A percentile compares a stretch with the other conserved stretches of the same genome.
Conservation (phyloP, 2,113 vertebrate species). For the Typhlomys cinereus region DNA sequence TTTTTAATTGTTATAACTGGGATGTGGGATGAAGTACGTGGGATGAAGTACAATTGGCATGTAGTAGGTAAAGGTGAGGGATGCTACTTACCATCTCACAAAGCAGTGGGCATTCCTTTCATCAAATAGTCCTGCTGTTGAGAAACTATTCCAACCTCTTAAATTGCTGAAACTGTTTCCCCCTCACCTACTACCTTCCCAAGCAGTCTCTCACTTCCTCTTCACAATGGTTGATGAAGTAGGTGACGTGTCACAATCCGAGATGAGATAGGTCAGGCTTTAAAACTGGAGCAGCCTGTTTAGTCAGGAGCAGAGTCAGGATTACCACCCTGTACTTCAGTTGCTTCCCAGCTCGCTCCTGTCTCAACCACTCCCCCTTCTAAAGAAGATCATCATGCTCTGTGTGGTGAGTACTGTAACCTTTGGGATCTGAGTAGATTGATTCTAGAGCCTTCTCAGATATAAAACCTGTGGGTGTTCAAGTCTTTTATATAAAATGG, state of each 20-base stretch:
- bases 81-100: background rate
- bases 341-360: background rate
- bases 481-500: background rate
- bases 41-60: background rate
- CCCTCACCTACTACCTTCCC: background rate
- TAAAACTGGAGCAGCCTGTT: slow-evolving; percentile 21
- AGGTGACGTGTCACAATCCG: slow-evolving; percentile 59
- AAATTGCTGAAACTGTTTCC: background rate
- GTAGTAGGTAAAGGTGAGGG: background rate
- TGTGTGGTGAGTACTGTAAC: slow-evolving; percentile 46
- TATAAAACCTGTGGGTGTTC: background rate
- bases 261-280: slow-evolving; percentile 27
- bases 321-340: background rate
- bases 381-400: slow-evolving; percentile 39
- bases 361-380: background rate
- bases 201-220: background rate
- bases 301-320: background rate
- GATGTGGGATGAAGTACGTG: background rate
- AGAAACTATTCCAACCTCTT: background rate
- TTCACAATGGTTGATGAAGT: slow-evolving; percentile 61
- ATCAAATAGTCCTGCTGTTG: background rate
- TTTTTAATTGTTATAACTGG: background rate
- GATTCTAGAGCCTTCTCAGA: background rate
- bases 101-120: background rate
- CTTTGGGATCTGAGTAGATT: background rate